Percentiles rank a stretch among this genome's conserved stretches.
phyloP scores from a whole-genome alignment of 1,140 invertebrate species.

The Pseudoatta argentina region DNA sequence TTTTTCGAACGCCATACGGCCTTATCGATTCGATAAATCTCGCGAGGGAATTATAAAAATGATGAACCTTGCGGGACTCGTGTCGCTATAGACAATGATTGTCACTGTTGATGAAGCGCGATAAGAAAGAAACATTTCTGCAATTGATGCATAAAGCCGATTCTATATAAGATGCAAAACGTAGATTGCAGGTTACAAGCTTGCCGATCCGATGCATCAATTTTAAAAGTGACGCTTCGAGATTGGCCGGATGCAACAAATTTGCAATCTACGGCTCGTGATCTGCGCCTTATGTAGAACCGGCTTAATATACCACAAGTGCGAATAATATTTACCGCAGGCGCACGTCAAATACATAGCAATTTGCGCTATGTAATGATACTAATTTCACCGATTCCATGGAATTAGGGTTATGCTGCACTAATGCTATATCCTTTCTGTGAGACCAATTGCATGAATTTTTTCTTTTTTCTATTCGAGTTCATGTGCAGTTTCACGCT shows the following conservation, averaged over 20 bases:
- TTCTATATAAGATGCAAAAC: too few relatives aligned
- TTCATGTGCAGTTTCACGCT: background rate
- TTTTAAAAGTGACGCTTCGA: too few relatives aligned
- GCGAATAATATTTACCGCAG: slow-evolving; percentile 14
- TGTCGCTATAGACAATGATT: background rate
- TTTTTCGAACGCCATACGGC: slow-evolving; percentile 3
- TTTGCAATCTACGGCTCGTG: too few relatives aligned
- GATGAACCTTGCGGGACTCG: background rate
- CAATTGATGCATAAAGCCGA: slow-evolving; percentile 15
- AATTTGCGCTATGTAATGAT: slow-evolving; percentile 30
- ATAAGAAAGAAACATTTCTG: slow-evolving; percentile 12
- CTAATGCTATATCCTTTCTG: background rate
- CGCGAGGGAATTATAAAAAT: slow-evolving; percentile 21
- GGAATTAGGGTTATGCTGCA: background rate
- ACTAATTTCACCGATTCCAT: slow-evolving; percentile 9
- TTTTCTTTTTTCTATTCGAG: background rate
- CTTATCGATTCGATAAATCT: slow-evolving; percentile 16
- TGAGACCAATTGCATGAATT: background rate
- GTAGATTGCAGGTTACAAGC: too few relatives aligned
- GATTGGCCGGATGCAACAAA: too few relatives aligned
- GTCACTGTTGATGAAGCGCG: background rate
- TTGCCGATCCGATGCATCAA: too few relatives aligned
- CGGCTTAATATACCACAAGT: background rate
- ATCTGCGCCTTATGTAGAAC: too few relatives aligned
- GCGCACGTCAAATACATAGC: background rate